Conservation (phyloP, 2,888 invertebrate genomes). For the Drosophila austrosaltans region DNA sequence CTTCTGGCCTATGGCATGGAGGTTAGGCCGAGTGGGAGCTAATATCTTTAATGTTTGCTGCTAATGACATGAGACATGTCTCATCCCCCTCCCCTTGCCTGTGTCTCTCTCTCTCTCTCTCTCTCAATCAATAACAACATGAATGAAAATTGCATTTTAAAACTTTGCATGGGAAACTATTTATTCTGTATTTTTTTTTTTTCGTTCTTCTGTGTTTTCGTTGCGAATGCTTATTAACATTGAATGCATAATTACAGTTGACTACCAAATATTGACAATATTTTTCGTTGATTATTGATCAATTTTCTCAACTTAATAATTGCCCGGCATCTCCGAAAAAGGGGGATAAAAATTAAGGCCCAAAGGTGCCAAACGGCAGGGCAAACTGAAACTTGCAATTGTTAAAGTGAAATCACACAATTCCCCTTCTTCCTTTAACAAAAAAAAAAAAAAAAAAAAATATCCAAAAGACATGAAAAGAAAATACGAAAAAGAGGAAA, state of each 20-base stretch:
- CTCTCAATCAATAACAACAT: constrained; percentile 7
- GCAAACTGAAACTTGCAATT: constrained; percentile 50
- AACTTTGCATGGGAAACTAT: not conserved
- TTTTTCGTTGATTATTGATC: constrained; percentile 8
- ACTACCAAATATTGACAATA: constrained; percentile 11
- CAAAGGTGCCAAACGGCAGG: constrained; percentile 49
- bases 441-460: constrained; percentile 30
- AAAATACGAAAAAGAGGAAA: constrained; percentile 9
- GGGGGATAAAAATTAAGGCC: not conserved
- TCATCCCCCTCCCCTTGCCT: not conserved
- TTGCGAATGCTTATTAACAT: not conserved
- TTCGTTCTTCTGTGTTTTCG: no score
- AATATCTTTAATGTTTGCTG: constrained; percentile 12
- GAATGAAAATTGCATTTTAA: constrained; percentile 7
- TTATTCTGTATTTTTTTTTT: not conserved
- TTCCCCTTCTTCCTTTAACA: constrained; percentile 21
- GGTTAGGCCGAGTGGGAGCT: not conserved
- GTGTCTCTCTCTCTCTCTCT: not conserved
- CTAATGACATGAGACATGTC: constrained; percentile 19
- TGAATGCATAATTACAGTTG: constrained; percentile 2
- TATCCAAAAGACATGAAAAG: constrained; percentile 24
- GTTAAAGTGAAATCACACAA: constrained; percentile 48
- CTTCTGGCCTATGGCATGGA: constrained; percentile 4
- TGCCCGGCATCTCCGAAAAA: constrained; percentile 31
- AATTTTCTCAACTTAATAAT: constrained; percentile 4